These are phyloP conservation scores for Asbolus verrucosus DNA, from an alignment of 1,140 invertebrate species.

Conservation along the genomic window DNA sequence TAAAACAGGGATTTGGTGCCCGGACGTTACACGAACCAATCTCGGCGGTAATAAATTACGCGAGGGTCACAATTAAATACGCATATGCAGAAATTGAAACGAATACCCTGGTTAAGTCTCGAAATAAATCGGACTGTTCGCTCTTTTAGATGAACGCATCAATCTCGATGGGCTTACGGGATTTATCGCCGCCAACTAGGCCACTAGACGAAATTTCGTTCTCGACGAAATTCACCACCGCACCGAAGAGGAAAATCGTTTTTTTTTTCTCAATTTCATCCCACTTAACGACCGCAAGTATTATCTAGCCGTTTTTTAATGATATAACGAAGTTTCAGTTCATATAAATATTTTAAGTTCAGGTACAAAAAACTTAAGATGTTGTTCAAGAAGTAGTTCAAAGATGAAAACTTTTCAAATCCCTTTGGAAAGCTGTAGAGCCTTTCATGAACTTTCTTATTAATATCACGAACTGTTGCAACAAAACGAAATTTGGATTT, in stretches of 20 bases:
- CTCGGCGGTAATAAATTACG: conserved; percentile 57
- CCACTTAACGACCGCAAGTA: too few species aligned
- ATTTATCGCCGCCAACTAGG: conserved; percentile 46
- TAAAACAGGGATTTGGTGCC: conserved; percentile 53
- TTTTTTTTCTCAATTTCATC: background rate
- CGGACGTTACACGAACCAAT: conserved; percentile 57
- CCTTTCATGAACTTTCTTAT: too few species aligned
- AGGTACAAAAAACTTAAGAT: too few species aligned
- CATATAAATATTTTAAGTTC: too few species aligned
- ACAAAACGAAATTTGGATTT: too few species aligned
- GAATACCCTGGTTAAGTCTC: conserved; percentile 49
- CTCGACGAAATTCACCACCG: too few species aligned
- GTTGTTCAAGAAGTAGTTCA: too few species aligned
- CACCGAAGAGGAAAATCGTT: background rate
- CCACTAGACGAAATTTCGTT: background rate
- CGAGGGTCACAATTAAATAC: conserved; percentile 59
- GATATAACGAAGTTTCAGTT: too few species aligned
- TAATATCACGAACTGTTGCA: too few species aligned
- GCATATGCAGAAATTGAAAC: conserved; percentile 60
- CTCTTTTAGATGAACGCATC: conserved; percentile 51
- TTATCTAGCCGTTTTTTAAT: too few species aligned
- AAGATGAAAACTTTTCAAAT: too few species aligned
- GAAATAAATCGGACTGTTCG: conserved; percentile 52
- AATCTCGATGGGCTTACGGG: conserved; percentile 49
- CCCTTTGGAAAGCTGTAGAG: too few species aligned